Base-by-base conservation (phyloP, 2,797 vertebrate species). In the Schizopygopsis malacanthus region DNA sequence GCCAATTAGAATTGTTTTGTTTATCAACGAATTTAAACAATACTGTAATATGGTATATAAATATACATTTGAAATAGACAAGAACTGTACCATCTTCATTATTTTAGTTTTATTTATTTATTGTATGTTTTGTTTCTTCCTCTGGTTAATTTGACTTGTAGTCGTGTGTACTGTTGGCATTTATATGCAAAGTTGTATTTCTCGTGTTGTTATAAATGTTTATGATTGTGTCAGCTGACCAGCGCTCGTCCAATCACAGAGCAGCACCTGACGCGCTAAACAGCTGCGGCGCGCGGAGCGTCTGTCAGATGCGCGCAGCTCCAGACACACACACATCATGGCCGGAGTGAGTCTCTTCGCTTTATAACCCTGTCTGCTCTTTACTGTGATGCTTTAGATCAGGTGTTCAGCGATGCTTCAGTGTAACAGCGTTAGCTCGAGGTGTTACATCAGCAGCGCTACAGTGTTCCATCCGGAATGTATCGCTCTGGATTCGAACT, bases 221-320 rank as follows among this genome's bases (percentile, higher is more conserved):
- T 2, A 33, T 33, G 56, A 25, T 22, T 4, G 25, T 18, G 81
- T 82, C 81, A 83, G 70, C 70, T 83, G 70, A 73, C 4, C 70
- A 47, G n/a, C 20, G 4, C 13, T 15, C 0, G 70, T 12, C 81
- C 70, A 83, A 83, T 83, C 81, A 83, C n/a, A 37, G 54, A 11
- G 0, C 25, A 73, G 54, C 18, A 33, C 11, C 33, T 47, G 70
- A 28, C 54, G 70, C 54, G 10, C 70, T 83, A 63, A 73, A 83
- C 70, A 37, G 11, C 41, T 1, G 73, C 50, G 28, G 2, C 12
- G 22, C 11, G 33, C 20, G 45, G 18, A 71, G 33, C 70, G 50
- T 2, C 41, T 61, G 70, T 54, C 20, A 39, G 52, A 33, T 13
- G n/a, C 50, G 16, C 9, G 25, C 22, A 13, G 25, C 52, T 63